Conservation (phyloP, 2,113 vertebrate species). For the Typhlomys cinereus region DNA sequence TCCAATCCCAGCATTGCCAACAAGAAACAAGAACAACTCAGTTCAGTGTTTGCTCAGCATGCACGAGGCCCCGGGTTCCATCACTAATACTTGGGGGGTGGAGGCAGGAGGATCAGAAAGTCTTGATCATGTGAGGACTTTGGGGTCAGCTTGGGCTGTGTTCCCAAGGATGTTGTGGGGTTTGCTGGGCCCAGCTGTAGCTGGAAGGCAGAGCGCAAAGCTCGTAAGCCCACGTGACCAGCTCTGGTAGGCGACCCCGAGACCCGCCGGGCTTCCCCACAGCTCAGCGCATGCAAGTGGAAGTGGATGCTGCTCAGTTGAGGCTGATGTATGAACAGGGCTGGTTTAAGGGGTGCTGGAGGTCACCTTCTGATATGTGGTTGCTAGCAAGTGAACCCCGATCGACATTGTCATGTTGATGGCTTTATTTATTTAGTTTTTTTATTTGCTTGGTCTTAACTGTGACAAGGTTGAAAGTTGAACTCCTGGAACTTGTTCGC, state of each 20-base stretch:
- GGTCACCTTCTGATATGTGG: not conserved
- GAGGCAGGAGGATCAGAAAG: too few species aligned
- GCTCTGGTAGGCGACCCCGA: constrained; percentile 10
- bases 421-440: not conserved
- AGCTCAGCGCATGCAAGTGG: not conserved
- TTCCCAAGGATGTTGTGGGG: not conserved
- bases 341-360: not conserved
- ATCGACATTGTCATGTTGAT: not conserved
- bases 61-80: too few species aligned
- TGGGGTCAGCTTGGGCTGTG: not conserved
- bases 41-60: too few species aligned
- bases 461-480: not conserved
- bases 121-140: too few species aligned
- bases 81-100: too few species aligned
- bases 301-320: not conserved
- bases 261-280: not conserved
- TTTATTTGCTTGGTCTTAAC: not conserved
- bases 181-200: not conserved
- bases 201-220: not conserved
- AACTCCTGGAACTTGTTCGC: not conserved
- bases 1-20: not conserved
- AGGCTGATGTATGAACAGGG: not conserved
- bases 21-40: not conserved
- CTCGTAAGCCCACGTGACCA: constrained; percentile 22
- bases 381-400: not conserved